A percentile compares a stretch with the other conserved stretches of the same genome.
These are phyloP conservation scores for Phaethon lepturus DNA, from an alignment of 2,113 vertebrate genomes.

Conservation along the genomic window DNA sequence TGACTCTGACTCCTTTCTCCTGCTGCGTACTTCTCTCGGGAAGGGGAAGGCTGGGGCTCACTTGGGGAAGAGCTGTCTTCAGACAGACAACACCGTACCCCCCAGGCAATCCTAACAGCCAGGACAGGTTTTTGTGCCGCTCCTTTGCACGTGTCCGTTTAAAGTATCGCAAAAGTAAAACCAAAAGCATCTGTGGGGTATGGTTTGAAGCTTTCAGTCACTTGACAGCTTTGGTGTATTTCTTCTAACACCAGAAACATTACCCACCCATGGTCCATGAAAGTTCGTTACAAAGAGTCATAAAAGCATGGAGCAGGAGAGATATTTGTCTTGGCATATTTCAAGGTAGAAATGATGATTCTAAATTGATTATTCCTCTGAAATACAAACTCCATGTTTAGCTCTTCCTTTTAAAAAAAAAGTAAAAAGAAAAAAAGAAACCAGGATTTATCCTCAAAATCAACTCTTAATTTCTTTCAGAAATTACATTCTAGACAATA, in stretches of 20 bases:
- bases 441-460: background rate
- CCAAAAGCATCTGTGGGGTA: background rate
- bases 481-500: slow-evolving; percentile 17
- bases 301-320: background rate
- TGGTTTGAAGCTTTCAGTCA: background rate
- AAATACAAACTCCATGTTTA: background rate
- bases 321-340: background rate
- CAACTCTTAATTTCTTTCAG: background rate
- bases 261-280: background rate
- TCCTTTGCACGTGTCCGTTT: background rate
- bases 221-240: background rate
- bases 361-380: background rate
- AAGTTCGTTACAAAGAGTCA: background rate
- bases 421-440: background rate
- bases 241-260: background rate
- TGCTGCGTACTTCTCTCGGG: accelerated
- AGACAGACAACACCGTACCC: background rate
- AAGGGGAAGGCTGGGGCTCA: background rate
- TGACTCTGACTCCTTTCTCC: background rate
- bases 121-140: background rate
- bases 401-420: background rate
- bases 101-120: background rate
- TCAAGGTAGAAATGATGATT: background rate
- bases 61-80: background rate
- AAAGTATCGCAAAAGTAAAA: background rate